Evolutionary conservation across 2,888 invertebrate species (phyloP), one percentile per base, ranked within the genome.

Genomic region (Aspidiotus destructor): DNA sequence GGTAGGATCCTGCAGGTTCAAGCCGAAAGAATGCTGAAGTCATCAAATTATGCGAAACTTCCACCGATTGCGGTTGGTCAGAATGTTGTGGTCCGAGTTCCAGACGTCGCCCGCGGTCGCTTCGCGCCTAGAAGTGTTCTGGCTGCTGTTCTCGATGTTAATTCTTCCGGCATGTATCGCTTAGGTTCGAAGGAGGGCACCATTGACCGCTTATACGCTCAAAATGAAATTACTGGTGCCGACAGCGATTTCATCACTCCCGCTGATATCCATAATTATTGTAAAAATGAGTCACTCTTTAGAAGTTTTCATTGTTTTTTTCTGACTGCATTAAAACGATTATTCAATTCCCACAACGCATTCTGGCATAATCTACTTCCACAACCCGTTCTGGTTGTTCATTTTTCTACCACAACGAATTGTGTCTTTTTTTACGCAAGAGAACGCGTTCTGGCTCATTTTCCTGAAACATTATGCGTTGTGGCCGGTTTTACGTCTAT

Each of bases 11-110:
- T 55, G 15, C n/a, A 15, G 16, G 55, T n/a, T 10, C 55, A 55
- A 55, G 55, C 55, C 15, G 55, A 15, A 55, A 55, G 16, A 15
- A 55, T 55, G 55, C n/a, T 55, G 8, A 15, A 10, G n/a, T 55
- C 15, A 55, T 55, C 55, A n/a, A 55, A n/a, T n/a, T n/a, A 55
- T 55, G 55, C 55, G 8, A 55, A 55, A 55, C 55, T 55, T 55
- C 55, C 55, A 15, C 55, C 15, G n/a, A 55, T 55, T 15, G 55
- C 11, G 16, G 55, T 55, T n/a, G 55, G 55, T 55, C 11, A 55
- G 16, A 55, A 10, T 55, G 55, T n/a, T 55, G 55, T 55, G 55
- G 55, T 55, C 11, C 55, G 55, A 8, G 55, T 55, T n/a, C 55
- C 55, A 15, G 55, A 55, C 15, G 55, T 55, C 15, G 16, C 9